Conservation (phyloP, 2,113 vertebrate species). For the Catagonus wagneri region DNA sequence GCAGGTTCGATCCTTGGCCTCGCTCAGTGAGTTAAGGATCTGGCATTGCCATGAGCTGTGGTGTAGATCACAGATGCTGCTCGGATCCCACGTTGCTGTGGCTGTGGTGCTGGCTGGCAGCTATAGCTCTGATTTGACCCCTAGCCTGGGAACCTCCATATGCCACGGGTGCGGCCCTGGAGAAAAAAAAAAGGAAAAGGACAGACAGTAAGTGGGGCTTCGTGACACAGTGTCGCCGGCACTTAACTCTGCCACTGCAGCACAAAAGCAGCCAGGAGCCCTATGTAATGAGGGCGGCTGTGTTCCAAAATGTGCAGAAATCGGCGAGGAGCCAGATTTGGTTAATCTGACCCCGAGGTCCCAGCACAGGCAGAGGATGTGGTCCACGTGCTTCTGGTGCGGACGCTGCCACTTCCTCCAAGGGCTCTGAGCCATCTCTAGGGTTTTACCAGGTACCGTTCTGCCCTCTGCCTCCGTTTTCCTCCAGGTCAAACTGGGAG, state of each 20-base stretch:
- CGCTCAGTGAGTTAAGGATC: no score
- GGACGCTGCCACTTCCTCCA: neutral
- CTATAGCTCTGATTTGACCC: no score
- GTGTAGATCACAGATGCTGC: no score
- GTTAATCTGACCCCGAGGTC: neutral
- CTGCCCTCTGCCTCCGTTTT: neutral
- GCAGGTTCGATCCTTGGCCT: no score
- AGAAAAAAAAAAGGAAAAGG: neutral
- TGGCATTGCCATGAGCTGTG: no score
- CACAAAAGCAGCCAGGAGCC: neutral
- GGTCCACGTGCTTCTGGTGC: rapidly evolving
- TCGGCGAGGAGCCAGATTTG: neutral
- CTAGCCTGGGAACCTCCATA: no score
- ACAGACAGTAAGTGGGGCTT: neutral
- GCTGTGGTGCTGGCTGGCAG: no score
- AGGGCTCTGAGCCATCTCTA: neutral
- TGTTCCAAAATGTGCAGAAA: slow-evolving; percentile 13
- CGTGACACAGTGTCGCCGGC: neutral
- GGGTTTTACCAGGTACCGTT: neutral
- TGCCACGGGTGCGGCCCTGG: no score
- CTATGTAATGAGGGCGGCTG: neutral
- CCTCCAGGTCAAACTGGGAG: neutral
- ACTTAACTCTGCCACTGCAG: neutral
- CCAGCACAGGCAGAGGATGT: neutral
- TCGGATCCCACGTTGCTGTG: no score